These are phyloP conservation scores for Papilio dardanus DNA, from an alignment of 1,140 invertebrate species.

Conservation along the genomic window DNA sequence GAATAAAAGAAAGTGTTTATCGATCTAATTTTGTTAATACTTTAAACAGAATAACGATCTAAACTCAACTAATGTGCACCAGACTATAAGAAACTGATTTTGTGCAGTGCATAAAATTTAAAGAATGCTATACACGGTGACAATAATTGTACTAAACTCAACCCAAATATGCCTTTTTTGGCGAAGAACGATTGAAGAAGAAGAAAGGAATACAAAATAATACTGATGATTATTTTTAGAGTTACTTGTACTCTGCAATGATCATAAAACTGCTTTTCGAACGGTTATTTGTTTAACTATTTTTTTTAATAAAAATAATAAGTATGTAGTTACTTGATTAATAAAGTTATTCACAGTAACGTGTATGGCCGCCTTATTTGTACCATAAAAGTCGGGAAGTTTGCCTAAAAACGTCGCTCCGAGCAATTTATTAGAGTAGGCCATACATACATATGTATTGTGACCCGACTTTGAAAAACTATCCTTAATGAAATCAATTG, in stretches of 20 bases:
- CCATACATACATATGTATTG: constrained; percentile 68
- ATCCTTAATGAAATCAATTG: constrained; percentile 68
- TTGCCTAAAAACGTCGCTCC: constrained; percentile 55
- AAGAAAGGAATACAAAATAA: neutral
- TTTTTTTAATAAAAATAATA: no score
- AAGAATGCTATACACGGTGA: neutral
- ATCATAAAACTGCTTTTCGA: neutral
- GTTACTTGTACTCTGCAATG: neutral
- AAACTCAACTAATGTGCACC: neutral
- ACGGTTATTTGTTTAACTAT: neutral
- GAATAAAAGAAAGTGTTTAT: neutral
- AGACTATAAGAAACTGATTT: neutral
- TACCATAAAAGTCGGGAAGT: neutral
- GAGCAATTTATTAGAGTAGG: constrained; percentile 62
- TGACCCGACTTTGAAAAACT: constrained; percentile 67
- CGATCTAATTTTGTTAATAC: neutral
- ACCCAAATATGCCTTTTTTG: no score
- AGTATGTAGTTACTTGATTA: no score
- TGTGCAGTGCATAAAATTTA: neutral
- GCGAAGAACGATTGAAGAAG: neutral
- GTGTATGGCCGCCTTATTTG: neutral
- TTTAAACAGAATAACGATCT: neutral
- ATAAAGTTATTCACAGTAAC: neutral
- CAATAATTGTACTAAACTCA: no score
- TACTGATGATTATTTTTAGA: neutral